These are phyloP conservation scores for Macrobrachium rosenbergii DNA, from an alignment of 1,140 invertebrate species.

Conservation along the genomic window DNA sequence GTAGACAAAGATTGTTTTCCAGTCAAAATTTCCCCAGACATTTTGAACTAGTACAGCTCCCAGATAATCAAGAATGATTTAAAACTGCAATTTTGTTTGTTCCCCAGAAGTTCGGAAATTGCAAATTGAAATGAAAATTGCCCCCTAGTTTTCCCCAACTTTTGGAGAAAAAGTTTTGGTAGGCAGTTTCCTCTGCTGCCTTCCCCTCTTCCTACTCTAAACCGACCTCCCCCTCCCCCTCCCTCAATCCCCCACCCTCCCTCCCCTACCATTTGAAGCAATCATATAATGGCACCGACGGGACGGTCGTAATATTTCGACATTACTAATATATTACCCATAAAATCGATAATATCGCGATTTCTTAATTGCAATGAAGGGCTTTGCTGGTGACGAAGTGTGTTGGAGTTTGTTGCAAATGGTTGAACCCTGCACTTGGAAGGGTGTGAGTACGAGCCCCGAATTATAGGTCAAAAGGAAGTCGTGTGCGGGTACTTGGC, in stretches of 20 bases:
- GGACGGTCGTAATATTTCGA: too few relatives aligned
- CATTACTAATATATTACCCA: too few relatives aligned
- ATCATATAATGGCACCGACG: too few relatives aligned
- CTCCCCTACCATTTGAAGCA: neutral
- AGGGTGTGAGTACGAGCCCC: too few relatives aligned
- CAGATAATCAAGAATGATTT: conserved; percentile 49
- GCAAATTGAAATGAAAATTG: conserved; percentile 50
- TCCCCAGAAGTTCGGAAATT: conserved; percentile 49
- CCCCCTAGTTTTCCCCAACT: conserved; percentile 5
- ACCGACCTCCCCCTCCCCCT: neutral
- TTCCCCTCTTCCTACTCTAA: neutral
- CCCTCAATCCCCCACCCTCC: neutral
- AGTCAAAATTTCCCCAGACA: neutral
- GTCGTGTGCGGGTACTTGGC: too few relatives aligned
- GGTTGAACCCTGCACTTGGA: too few relatives aligned
- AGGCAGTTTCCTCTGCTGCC: neutral
- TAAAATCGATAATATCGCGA: too few relatives aligned
- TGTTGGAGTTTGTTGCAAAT: too few relatives aligned
- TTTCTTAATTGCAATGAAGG: too few relatives aligned
- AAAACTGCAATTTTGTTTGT: conserved; percentile 52
- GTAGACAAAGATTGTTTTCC: too few relatives aligned
- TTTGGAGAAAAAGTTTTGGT: neutral
- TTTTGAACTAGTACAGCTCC: neutral
- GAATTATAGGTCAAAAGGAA: too few relatives aligned
- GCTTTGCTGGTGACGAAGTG: too few relatives aligned